Conservation (phyloP, 2,113 vertebrate genomes). For the Amazona vittata region DNA sequence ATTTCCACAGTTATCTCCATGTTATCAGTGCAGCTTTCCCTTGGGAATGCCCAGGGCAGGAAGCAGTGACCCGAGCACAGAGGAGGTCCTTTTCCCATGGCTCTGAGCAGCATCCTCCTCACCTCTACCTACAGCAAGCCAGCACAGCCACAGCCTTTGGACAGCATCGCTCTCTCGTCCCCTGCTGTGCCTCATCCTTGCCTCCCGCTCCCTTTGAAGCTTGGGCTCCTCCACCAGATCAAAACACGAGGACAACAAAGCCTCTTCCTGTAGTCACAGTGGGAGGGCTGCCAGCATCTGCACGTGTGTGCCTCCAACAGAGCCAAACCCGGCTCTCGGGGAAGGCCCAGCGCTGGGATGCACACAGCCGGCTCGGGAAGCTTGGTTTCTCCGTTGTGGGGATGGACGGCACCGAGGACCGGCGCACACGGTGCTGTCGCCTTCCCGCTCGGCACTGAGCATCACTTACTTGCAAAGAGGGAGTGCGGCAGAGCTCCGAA, state of each 20-base stretch:
- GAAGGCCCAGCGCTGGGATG: background rate
- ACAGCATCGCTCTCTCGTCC: background rate
- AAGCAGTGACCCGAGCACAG: background rate
- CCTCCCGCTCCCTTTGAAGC: background rate
- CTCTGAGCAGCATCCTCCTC: background rate
- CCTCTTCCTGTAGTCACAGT: background rate
- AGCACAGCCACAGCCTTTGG: background rate
- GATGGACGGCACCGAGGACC: background rate
- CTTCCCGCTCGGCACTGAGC: background rate
- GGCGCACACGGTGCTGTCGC: fast-evolving
- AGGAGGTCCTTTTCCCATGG: background rate
- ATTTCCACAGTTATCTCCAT: background rate
- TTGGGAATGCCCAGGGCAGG: background rate
- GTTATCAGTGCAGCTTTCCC: background rate
- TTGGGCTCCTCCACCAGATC: fast-evolving
- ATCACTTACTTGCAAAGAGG: background rate
- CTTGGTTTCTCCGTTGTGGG: background rate
- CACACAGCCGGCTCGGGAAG: fast-evolving
- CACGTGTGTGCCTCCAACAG: background rate
- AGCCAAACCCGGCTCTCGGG: background rate
- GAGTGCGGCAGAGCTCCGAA: fast-evolving
- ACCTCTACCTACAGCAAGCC: background rate
- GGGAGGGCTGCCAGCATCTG: slow-evolving; percentile 5
- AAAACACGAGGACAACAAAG: background rate
- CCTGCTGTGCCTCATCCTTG: background rate